phyloP scores from a whole-genome alignment of 2,888 invertebrate species.

The Dynastes tityus region DNA sequence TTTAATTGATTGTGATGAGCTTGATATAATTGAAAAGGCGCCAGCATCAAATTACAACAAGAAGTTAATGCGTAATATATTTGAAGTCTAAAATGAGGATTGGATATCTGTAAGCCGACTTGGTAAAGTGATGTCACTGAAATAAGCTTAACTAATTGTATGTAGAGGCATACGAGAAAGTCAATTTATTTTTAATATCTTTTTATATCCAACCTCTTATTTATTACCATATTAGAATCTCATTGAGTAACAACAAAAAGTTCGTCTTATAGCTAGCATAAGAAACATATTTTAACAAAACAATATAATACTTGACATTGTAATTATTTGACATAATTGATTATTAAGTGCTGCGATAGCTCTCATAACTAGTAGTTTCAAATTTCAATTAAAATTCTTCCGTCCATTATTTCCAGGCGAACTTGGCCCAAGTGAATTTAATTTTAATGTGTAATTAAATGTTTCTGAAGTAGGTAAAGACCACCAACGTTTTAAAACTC shows the following conservation, averaged over 20 bases:
- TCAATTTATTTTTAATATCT: slow-evolving; percentile 17
- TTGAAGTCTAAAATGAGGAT: too few species aligned
- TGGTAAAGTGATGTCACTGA: neutral
- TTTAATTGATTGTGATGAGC: too few species aligned
- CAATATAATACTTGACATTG: slow-evolving; percentile 36
- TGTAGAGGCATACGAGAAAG: neutral
- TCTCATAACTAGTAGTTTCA: slow-evolving; percentile 42
- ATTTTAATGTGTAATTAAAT: slow-evolving; percentile 48
- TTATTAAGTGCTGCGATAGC: slow-evolving; percentile 24
- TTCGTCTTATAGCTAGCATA: neutral
- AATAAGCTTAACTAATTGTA: slow-evolving; percentile 1
- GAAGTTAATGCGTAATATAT: too few species aligned
- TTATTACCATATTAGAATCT: slow-evolving; percentile 3
- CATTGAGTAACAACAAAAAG: neutral
- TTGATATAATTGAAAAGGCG: too few species aligned
- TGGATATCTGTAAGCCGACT: neutral
- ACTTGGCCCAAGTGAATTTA: slow-evolving; percentile 43
- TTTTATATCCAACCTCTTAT: neutral
- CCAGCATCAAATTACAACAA: too few species aligned
- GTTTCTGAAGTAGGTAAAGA: slow-evolving; percentile 43
- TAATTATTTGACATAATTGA: slow-evolving; percentile 41
- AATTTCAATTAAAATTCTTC: slow-evolving; percentile 46
- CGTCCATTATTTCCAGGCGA: slow-evolving; percentile 29
- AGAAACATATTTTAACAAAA: slow-evolving; percentile 33
- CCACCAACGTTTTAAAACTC: slow-evolving; percentile 42